Percentiles rank a stretch among this genome's conserved stretches.
phyloP scores from a whole-genome alignment of 2,888 invertebrate genomes.

The Protophormia terraenovae region DNA sequence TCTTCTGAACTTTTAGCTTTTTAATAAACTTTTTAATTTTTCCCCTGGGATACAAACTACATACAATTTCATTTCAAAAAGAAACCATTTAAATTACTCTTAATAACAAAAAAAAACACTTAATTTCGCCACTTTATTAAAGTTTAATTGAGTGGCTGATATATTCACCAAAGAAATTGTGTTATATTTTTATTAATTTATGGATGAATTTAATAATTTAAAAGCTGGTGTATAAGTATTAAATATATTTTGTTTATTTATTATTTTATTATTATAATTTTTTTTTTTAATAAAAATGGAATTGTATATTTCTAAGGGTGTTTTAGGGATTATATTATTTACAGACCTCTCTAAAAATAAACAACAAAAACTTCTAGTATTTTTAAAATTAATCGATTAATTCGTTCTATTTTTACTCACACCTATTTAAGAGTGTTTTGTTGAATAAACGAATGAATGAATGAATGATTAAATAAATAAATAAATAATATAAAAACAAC shows the following conservation, averaged over 20 bases:
- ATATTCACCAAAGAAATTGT: not conserved
- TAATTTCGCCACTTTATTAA: not conserved
- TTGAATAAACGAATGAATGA: too few species aligned
- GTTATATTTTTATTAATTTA: not conserved
- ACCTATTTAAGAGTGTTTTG: too few species aligned
- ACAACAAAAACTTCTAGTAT: too few species aligned
- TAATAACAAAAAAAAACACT: not conserved
- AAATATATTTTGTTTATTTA: not conserved
- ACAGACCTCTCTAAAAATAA: too few species aligned
- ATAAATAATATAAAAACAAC: too few species aligned
- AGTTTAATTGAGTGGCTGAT: not conserved
- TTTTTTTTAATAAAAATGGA: not conserved
- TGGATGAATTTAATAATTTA: not conserved
- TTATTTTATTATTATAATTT: too few species aligned
- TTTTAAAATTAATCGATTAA: not conserved
- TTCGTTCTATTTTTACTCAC: not conserved
- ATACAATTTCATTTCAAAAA: not conserved
- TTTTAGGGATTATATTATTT: too few species aligned
- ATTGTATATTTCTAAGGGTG: not conserved
- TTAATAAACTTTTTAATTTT: not conserved
- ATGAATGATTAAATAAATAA: too few species aligned
- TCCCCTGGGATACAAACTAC: not conserved
- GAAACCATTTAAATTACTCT: not conserved
- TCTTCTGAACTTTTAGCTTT: not conserved
- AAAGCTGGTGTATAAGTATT: not conserved